Evolutionary conservation across 2,888 invertebrate genomes (phyloP).

Genomic region (Chymomyza fuscimana): DNA sequence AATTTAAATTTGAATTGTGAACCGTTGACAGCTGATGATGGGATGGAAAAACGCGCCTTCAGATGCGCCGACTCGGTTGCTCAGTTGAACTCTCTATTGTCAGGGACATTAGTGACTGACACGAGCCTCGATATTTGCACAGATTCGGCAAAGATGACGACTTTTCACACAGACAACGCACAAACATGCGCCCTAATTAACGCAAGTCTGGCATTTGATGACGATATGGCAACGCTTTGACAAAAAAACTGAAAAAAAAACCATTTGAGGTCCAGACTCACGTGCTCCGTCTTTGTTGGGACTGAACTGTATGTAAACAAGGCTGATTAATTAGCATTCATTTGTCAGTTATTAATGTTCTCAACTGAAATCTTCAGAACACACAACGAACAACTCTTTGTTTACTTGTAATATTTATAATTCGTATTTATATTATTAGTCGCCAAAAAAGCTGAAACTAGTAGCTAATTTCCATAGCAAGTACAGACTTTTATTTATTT

Average conservation of each 20-base stretch:
- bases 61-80: not conserved
- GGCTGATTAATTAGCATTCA: constrained; percentile 63
- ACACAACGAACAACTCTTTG: not conserved
- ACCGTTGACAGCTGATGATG: not conserved
- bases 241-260: not conserved
- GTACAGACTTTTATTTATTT: not conserved
- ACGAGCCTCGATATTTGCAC: not conserved
- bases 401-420: not conserved
- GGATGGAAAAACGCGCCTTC: too few relatives aligned
- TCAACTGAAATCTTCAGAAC: not conserved
- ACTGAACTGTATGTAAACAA: constrained; percentile 46
- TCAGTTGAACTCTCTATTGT: not conserved
- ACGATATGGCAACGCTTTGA: not conserved
- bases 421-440: too few relatives aligned
- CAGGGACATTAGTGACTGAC: not conserved
- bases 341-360: constrained; percentile 49
- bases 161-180: not conserved
- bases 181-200: not conserved
- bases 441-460: not conserved
- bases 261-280: constrained; percentile 32
- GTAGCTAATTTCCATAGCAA: not conserved
- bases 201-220: not conserved
- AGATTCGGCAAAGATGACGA: not conserved
- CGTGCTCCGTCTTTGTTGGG: constrained; percentile 43
- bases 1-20: not conserved